These are phyloP conservation scores for Stomatorhinus ivindoensis DNA, from an alignment of 2,113 vertebrate genomes.

Conservation along the genomic window DNA sequence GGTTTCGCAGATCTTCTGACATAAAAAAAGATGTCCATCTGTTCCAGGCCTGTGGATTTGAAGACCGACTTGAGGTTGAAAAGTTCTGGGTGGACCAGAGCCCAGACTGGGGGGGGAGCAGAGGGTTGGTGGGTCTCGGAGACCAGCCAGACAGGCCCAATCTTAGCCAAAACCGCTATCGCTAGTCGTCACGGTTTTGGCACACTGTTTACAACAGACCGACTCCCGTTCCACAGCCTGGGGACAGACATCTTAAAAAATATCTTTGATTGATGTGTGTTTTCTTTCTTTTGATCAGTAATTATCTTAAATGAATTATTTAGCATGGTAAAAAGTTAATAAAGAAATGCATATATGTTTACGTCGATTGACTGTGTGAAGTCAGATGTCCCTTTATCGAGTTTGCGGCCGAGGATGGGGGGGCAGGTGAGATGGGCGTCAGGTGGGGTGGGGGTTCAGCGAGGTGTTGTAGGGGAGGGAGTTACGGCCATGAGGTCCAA, in stretches of 20 bases:
- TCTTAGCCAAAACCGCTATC: not conserved
- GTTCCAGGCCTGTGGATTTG: conserved; percentile 18
- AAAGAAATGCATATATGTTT: conserved; percentile 32
- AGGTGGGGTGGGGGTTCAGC: conserved; percentile 14
- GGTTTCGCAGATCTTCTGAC: conserved; percentile 36
- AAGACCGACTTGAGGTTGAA: not conserved
- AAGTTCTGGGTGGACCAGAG: conserved; percentile 12
- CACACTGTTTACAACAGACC: conserved; percentile 29
- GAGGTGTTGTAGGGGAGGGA: conserved; percentile 48
- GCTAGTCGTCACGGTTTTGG: conserved; percentile 20
- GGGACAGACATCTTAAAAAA: conserved; percentile 32
- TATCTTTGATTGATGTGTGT: conserved; percentile 57
- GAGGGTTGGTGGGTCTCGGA: not conserved
- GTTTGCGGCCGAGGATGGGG: not conserved
- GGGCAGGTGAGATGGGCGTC: not conserved
- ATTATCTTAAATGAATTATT: conserved; percentile 67
- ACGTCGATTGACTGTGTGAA: not conserved
- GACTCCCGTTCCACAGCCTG: conserved; percentile 27
- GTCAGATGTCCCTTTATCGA: conserved; percentile 24
- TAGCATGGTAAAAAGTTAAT: conserved; percentile 65
- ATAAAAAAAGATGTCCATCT: conserved; percentile 38
- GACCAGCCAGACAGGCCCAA: not conserved
- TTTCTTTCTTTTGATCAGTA: conserved; percentile 61
- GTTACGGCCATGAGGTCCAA: conserved; percentile 48
- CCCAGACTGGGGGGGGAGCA: not conserved